Evolutionary conservation across 2,888 invertebrate species (phyloP).

Genomic region (Eudasyphora cyanicolor): DNA sequence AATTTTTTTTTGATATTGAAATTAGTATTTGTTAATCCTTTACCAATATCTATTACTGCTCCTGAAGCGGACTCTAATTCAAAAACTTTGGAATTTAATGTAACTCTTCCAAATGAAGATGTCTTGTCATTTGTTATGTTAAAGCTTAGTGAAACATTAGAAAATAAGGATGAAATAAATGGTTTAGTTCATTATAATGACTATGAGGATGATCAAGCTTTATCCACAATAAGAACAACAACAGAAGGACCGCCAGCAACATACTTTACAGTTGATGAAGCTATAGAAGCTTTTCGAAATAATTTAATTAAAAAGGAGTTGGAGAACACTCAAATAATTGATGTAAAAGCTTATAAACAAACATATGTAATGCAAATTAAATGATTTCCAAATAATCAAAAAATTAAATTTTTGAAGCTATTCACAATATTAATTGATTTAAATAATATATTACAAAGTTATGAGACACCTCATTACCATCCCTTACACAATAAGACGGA

Average conservation of each 20-base stretch:
- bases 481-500: background rate
- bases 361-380: conserved; percentile 35
- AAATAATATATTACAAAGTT: background rate
- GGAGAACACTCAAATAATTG: background rate
- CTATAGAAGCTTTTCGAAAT: conserved; percentile 25
- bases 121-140: conserved; percentile 5
- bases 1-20: background rate
- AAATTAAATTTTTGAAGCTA: background rate
- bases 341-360: conserved; percentile 27
- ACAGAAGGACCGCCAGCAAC: conserved; percentile 5
- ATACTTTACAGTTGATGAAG: conserved; percentile 37
- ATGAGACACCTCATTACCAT: background rate
- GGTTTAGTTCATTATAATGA: too few relatives aligned
- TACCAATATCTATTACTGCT: background rate
- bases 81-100: background rate
- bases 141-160: background rate
- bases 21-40: background rate
- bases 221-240: conserved; percentile 17
- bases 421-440: background rate
- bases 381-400: too few relatives aligned
- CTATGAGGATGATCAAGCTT: conserved; percentile 18
- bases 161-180: conserved; percentile 4
- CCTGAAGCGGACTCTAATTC: background rate
- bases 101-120: conserved; percentile 26
- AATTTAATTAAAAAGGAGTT: conserved; percentile 32